Base-by-base conservation (phyloP, 2,888 invertebrate genomes). In the Plagodis dolabraria region DNA sequence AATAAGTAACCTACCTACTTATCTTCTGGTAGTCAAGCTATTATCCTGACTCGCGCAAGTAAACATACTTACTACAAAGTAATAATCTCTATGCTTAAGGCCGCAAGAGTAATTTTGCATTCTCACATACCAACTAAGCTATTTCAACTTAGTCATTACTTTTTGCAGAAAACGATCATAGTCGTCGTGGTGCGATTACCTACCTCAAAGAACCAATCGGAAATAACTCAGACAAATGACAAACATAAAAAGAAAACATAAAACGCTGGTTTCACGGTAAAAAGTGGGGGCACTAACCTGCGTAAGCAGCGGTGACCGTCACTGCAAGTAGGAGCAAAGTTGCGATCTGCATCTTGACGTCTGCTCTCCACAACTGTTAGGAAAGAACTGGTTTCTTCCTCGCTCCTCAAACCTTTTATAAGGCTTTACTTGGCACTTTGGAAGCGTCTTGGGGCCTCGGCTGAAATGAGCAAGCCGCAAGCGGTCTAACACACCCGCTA, bases 241-340 rank as follows among this genome's bases (percentile, higher is more conserved):
- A 69, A 72, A 62, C 62, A 63, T 63, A 66, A 76, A 81, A 77
- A 73, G 69, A 71, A 78, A 79, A 80, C 74, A 10, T 67, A 68
- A 77, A 72, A 72, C 66, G 67, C 67, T 43, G 38, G 55, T 46
- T 61, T 70, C 71, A 70, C 75, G 72, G 80, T 79, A 88, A 89
- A 89, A 89, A 89, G 77, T 63, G 71, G 76, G 89, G 87, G 85
- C 91, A 92, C 92, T 92, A 89, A 92, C 92, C 92, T 92, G 90
- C 90, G 60, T 85, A 75, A 60, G 85, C 86, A 72, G 87, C 83
- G 70, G 87, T 81, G 74, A 85, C 75, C 70, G 87, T 71, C 64
- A 85, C 85, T 65, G 81, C 80, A 56, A 92, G 78, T 67, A 89
- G 69, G 73, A 90, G 72, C 61, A 92, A 66, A 68, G 83, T 86